phyloP scores from a whole-genome alignment of 2,888 invertebrate genomes.

The Odontothrips loti region DNA sequence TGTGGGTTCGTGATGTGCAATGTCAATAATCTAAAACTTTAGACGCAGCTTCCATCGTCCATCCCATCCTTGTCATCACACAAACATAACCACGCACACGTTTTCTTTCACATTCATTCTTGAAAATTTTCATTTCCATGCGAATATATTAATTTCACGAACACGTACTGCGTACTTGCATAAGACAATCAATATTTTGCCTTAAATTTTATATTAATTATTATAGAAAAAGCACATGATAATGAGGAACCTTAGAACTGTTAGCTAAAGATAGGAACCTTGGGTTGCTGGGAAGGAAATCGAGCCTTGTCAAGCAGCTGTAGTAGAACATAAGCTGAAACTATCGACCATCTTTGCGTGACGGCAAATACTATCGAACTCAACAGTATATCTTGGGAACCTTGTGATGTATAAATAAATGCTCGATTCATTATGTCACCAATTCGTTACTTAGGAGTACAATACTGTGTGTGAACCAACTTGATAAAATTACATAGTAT shows the following conservation, averaged over 20 bases:
- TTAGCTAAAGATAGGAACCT: constrained; percentile 48
- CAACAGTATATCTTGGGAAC: no score
- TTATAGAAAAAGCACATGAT: constrained; percentile 46
- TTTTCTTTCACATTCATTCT: not conserved
- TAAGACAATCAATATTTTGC: constrained; percentile 29
- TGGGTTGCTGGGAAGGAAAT: constrained; percentile 44
- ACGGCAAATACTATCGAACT: no score
- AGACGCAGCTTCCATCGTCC: not conserved
- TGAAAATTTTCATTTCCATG: not conserved
- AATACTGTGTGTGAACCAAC: no score
- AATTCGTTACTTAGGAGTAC: no score
- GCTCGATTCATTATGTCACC: not conserved
- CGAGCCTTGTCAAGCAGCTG: not conserved
- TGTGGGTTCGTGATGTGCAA: not conserved
- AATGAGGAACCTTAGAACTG: constrained; percentile 47
- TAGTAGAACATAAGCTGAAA: no score
- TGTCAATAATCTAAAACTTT: not conserved
- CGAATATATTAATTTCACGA: not conserved
- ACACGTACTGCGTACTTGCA: constrained; percentile 14
- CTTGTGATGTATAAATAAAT: no score
- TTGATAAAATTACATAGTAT: no score
- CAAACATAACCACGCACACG: not conserved
- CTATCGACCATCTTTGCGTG: no score
- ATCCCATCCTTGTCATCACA: constrained; percentile 19
- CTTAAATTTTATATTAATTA: constrained; percentile 34